Conservation (phyloP, 2,888 invertebrate species). For the Cylindroiulus punctatus region DNA sequence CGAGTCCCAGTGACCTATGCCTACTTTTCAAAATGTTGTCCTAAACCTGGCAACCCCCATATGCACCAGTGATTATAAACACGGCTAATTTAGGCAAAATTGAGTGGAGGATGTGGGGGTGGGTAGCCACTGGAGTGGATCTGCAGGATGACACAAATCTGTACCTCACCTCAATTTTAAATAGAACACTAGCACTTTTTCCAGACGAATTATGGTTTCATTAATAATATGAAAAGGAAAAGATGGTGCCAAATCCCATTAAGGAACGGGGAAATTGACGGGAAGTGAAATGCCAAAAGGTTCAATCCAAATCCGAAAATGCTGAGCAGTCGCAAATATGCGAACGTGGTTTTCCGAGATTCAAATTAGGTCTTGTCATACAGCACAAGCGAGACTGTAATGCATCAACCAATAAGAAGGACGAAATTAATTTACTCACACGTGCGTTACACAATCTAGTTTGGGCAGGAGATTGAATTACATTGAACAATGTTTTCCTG, state of each 20-base stretch:
- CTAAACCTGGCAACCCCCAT: background rate
- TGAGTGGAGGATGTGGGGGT: background rate
- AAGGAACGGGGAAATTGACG: background rate
- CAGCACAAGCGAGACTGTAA: background rate
- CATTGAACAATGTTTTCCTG: background rate
- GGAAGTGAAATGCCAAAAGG: conserved; percentile 2
- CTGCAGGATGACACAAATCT: background rate
- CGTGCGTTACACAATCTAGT: background rate
- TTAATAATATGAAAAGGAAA: conserved; percentile 18
- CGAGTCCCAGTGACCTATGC: background rate
- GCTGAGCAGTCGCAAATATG: background rate
- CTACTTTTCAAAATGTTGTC: background rate
- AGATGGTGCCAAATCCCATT: conserved; percentile 10
- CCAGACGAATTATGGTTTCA: background rate
- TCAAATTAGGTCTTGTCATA: conserved; percentile 10
- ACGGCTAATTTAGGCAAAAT: background rate
- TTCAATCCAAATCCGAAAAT: background rate
- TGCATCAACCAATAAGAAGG: background rate
- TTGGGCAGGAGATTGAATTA: background rate
- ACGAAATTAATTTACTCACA: background rate
- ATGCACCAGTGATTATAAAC: background rate
- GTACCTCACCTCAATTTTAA: background rate
- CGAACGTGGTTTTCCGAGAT: background rate
- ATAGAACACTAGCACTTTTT: background rate
- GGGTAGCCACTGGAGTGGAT: background rate